Base-by-base conservation (phyloP, 2,797 vertebrate species). In the Melanotaenia maccullochi region DNA sequence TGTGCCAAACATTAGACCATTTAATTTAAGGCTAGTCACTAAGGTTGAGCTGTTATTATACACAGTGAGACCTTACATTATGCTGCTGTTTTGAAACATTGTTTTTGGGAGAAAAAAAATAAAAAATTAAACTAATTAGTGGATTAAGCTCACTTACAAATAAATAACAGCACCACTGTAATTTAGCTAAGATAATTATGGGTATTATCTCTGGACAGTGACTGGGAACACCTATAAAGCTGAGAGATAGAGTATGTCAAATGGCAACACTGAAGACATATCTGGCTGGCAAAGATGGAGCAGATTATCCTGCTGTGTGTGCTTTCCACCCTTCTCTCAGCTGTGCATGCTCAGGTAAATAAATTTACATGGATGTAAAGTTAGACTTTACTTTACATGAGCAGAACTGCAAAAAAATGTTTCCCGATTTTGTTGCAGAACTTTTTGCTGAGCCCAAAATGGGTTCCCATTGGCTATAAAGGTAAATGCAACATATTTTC, bases 151-250 rank as follows among this genome's bases (percentile, higher is more conserved):
- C 72, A 56, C 87, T 87, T 78, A 71, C 80, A 84, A 87, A 89
- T 83, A 89, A 85, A 88, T 76, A 90, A 68, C 73, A 84, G 25
- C 70, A 75, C 85, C 77, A 65, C 63, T 81, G 85, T 79, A 64
- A 90, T 93, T 92, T 87, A 79, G 32, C 59, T 14, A 81, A 80
- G 68, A 80, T 91, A 87, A 92, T 92, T 60, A 90, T 77, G 66
- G 89, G 79, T 91, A 76, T 90, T 87, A 88, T 84, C 71, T 63
- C 64, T 51, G 69, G 75, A 80, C 63, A 81, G 84, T 71, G 80
- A 79, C 76, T 70, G 78, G 71, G 87, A 76, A 80, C 81, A 78
- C 79, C 76, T 93, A 94, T 94, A 94, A 93, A 94, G 89, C 81
- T 62, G 42, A 67, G 65, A 58, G 82, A 87, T 85, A 78, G 83